Evolutionary conservation across 2,113 vertebrate genomes (phyloP).

Genomic region (Xiphophorus couchianus): DNA sequence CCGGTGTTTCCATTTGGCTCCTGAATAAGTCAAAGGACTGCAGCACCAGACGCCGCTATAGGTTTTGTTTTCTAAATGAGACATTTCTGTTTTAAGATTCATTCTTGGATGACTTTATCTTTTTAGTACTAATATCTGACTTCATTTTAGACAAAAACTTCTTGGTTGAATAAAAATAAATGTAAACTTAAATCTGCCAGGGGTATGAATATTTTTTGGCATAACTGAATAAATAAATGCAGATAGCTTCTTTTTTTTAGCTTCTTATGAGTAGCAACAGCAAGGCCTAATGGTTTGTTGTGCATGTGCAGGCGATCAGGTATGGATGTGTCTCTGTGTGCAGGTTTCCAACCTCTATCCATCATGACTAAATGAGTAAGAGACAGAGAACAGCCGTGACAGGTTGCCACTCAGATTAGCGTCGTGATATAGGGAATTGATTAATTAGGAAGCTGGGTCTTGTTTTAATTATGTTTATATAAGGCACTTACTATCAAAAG

Average conservation of each 20-base stretch:
- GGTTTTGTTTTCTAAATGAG: constrained; percentile 22
- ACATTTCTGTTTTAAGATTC: not conserved
- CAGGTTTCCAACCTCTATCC: not conserved
- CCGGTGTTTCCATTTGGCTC: constrained; percentile 19
- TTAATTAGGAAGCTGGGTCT: not conserved
- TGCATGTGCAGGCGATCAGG: too few species aligned
- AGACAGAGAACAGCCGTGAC: not conserved
- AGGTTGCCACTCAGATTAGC: not conserved
- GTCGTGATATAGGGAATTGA: not conserved
- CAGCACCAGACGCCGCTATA: not conserved
- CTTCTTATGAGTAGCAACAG: not conserved
- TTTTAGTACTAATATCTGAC: not conserved
- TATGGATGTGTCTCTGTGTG: too few species aligned
- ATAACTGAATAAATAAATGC: too few species aligned
- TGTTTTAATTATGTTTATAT: not conserved
- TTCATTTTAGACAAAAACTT: too few species aligned
- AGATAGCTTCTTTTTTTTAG: too few species aligned
- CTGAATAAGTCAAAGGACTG: constrained; percentile 31
- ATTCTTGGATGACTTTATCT: not conserved
- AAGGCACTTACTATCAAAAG: not conserved
- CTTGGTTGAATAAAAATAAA: too few species aligned
- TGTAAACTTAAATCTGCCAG: too few species aligned
- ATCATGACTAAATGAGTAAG: not conserved
- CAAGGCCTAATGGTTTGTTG: not conserved
- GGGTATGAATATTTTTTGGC: too few species aligned